Percentiles rank a stretch among this genome's conserved stretches.
Evolutionary conservation across 2,797 vertebrate genomes (phyloP).

Genomic region (Gymnoscopelus microlampas): DNA sequence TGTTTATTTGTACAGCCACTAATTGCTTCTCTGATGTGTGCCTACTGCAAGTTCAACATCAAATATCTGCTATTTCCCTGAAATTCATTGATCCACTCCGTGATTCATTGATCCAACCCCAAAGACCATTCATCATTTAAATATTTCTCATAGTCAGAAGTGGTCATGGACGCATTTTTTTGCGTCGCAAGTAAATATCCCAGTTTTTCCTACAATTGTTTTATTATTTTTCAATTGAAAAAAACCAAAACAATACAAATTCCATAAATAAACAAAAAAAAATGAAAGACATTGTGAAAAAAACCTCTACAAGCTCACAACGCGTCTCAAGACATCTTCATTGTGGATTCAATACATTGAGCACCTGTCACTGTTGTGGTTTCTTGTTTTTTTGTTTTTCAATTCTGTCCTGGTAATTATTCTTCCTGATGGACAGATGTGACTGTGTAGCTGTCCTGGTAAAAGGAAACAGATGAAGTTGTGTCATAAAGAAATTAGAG

Average conservation of each 20-base stretch:
- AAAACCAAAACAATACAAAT: too few relatives aligned
- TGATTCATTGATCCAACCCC: conserved; percentile 57
- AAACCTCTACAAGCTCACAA: too few relatives aligned
- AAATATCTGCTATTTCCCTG: conserved; percentile 61
- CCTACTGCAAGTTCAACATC: conserved; percentile 38
- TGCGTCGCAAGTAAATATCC: too few relatives aligned
- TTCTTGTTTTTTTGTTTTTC: background rate
- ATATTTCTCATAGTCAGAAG: conserved; percentile 27
- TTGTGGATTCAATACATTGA: background rate
- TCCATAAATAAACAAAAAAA: too few relatives aligned
- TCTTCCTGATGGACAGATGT: conserved; percentile 11
- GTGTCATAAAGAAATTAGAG: conserved; percentile 3
- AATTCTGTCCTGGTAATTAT: background rate
- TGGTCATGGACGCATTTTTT: too few relatives aligned
- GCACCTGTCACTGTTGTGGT: background rate
- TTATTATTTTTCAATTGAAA: too few relatives aligned
- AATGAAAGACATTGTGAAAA: too few relatives aligned
- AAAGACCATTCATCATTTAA: conserved; percentile 54
- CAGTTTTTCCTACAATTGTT: too few relatives aligned
- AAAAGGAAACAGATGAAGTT: conserved; percentile 6
- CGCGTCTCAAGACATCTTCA: background rate
- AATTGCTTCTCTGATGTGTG: conserved; percentile 31
- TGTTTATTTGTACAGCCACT: conserved; percentile 34
- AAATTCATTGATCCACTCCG: conserved; percentile 54
- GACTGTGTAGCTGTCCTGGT: background rate